These are phyloP conservation scores for Festucalex cinctus DNA, from an alignment of 2,113 vertebrate genomes.

Conservation along the genomic window DNA sequence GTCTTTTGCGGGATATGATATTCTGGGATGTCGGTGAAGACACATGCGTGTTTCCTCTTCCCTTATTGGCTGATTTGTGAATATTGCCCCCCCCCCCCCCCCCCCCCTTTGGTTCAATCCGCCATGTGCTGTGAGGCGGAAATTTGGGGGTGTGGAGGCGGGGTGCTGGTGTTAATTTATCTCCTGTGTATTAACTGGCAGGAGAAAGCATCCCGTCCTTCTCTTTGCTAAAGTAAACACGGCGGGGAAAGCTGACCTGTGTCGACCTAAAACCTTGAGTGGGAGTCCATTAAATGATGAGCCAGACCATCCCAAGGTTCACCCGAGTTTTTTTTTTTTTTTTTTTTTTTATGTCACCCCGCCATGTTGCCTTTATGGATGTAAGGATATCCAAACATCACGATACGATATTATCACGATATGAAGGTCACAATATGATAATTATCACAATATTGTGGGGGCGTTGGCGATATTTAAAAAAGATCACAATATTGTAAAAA, in stretches of 20 bases:
- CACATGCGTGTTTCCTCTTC: conserved; percentile 37
- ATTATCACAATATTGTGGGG: no score
- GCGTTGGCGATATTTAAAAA: no score
- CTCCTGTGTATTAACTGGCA: conserved; percentile 63
- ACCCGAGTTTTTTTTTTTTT: conserved; percentile 33
- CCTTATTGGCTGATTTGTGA: conserved; percentile 66
- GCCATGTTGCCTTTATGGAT: background rate
- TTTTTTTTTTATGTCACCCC: conserved; percentile 28
- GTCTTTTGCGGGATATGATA: background rate
- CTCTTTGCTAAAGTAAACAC: conserved; percentile 31
- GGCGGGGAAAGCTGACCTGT: conserved; percentile 38
- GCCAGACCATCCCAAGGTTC: conserved; percentile 11
- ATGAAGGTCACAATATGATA: no score
- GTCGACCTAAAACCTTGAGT: conserved; percentile 31
- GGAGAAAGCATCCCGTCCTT: conserved; percentile 19
- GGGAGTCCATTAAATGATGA: conserved; percentile 30
- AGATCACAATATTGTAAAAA: no score
- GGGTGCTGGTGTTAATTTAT: conserved; percentile 62
- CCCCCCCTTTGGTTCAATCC: conserved; percentile 64
- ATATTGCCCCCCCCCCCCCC: conserved; percentile 29
- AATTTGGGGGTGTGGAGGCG: conserved; percentile 45
- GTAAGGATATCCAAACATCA: no score
- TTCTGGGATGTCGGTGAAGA: background rate
- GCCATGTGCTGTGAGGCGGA: conserved; percentile 68
- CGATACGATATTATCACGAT: no score